Base-by-base conservation (phyloP, 2,113 vertebrate genomes). In the Corvus hawaiiensis region DNA sequence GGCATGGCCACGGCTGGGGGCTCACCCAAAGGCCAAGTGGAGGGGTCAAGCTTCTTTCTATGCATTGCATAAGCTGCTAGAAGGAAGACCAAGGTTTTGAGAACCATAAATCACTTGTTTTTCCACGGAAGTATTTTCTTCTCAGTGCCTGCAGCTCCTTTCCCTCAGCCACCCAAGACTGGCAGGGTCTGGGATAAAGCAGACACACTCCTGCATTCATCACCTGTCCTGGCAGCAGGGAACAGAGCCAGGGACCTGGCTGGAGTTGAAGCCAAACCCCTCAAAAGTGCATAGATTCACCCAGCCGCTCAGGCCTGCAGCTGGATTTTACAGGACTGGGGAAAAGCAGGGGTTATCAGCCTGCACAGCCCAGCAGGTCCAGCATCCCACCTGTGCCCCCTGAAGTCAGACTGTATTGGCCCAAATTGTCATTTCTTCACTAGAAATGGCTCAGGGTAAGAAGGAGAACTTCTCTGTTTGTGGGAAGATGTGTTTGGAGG, bases 1-100 rank as follows among this genome's bases (percentile, higher is more conserved):
- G 5, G 19, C 33, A 7, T 1, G 3, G 69, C 21, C 5, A 2
- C 0, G 4, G 35, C 39, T 93, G 33, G 33, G 8, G 69, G 68
- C 56, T 77, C 56, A 39, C 59, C 69, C 91, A 58, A 35, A 35
- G 81, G 63, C 76, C 55, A 56, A 30, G 33, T 13, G 73, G 51
- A 48, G 83, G 89, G 74, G 78, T 71, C 1, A 16, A 52, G 72
- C 68, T 80, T 75, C 72, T 54, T 64, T 56, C 68, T 37, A 63
- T 2, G 11, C 15, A 14, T 74, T 76, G 87, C 82, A 84, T 75
- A 83, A 84, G 35, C 64, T 39, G 5, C 39, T n/a, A 9, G 69
- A n/a, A 89, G 92, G 87, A 93, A 90, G 84, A 86, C 33, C 11
- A 23, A 62, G 20, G 22, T 75, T 49, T 23, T 66, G 27, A 46